A percentile compares a stretch with the other conserved stretches of the same genome.
These are phyloP conservation scores for Parnassius glacialis DNA, from an alignment of 2,888 invertebrate species.

Conservation along the genomic window DNA sequence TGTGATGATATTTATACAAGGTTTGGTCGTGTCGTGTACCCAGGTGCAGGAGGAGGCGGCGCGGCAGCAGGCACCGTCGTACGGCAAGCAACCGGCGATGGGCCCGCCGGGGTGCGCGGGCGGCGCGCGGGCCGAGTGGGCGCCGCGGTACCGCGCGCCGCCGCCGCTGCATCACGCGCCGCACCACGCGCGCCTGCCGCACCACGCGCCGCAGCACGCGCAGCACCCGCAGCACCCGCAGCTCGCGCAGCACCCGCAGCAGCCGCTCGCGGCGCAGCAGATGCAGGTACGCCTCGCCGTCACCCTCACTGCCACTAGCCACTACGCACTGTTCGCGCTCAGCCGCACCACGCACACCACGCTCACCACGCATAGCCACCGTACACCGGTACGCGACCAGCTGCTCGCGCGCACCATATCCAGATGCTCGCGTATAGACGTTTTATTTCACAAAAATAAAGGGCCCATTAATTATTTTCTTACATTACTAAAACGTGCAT, in stretches of 20 bases:
- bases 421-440: no score
- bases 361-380: not conserved
- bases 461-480: no score
- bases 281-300: not conserved
- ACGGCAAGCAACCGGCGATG: conserved; percentile 86
- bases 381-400: no score
- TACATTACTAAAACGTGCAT: no score
- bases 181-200: conserved; percentile 89
- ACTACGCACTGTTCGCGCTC: not conserved
- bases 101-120: conserved; percentile 50
- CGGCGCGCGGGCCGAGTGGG: conserved; percentile 48
- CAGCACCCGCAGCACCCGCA: conserved; percentile 29
- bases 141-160: conserved; percentile 41
- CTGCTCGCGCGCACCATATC: no score
- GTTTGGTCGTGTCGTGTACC: no score
- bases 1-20: no score
- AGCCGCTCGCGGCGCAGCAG: conserved; percentile 41
- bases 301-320: not conserved
- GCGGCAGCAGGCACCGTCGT: conserved; percentile 92
- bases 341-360: not conserved
- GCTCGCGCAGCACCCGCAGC: conserved; percentile 34
- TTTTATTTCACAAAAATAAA: no score
- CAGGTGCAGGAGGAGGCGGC: conserved; percentile 96
- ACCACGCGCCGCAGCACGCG: conserved; percentile 39
- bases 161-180: conserved; percentile 75